phyloP scores from a whole-genome alignment of 2,888 invertebrate species.

The Yponomeuta malinellus region DNA sequence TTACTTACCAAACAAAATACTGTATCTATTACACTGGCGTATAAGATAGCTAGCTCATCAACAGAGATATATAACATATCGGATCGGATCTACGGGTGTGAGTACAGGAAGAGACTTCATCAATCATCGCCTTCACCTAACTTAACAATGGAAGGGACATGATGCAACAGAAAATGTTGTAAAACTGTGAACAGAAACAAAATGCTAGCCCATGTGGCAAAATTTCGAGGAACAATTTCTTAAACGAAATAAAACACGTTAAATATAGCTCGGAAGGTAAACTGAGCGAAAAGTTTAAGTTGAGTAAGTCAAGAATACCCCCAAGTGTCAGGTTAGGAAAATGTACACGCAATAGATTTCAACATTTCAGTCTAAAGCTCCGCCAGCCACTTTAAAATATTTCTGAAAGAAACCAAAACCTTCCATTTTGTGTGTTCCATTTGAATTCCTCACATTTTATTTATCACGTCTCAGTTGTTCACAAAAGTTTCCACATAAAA shows the following conservation, averaged over 20 bases:
- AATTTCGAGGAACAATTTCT: neutral
- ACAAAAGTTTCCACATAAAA: neutral
- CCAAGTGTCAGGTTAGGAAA: neutral
- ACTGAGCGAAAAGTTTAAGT: neutral
- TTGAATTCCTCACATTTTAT: constrained; percentile 10
- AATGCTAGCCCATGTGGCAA: neutral
- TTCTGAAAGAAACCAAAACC: neutral
- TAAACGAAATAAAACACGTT: neutral
- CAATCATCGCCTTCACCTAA: neutral
- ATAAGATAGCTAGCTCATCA: neutral
- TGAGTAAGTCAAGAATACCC: neutral
- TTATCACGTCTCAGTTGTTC: neutral
- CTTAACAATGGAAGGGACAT: neutral
- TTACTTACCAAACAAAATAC: constrained; percentile 37
- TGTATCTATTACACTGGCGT: neutral
- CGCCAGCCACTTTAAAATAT: neutral
- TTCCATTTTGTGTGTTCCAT: constrained; percentile 1
- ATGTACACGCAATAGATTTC: neutral
- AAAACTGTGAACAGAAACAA: neutral
- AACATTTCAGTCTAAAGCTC: neutral
- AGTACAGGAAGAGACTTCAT: neutral
- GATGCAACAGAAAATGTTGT: neutral
- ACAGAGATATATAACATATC: neutral
- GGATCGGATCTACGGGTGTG: neutral
- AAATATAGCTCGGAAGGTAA: neutral